Evolutionary conservation across 2,113 vertebrate genomes (phyloP), one percentile per base, ranked within the genome.

Genomic region (Muntiacus muntjak): DNA sequence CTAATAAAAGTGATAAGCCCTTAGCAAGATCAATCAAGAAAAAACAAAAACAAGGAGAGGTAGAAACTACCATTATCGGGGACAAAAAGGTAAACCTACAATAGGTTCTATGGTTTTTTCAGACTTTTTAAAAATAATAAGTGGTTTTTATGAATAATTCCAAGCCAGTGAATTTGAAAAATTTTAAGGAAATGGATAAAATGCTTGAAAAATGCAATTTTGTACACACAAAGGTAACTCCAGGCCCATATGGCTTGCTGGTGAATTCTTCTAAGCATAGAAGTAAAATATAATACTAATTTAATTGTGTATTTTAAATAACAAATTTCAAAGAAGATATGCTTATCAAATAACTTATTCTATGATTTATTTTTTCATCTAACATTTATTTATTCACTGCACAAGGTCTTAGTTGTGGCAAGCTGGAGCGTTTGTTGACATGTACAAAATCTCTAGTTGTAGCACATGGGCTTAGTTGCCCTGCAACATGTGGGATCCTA

Each of bases 381-480:
- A 74, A 43, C 36, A 43, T 43, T 74, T 74, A 74, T 74, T 14
- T 74, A 43, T 23, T 43, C 19, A 74, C 71, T 74, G 36, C 36
- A 43, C 36, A 23, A 43, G 2, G 21, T 74, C 71, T 74, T 25
- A 40, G n/a, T 12, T 74, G 10, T 74, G 71, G 71, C 71, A 43
- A 14, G 6, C 25, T 21, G 21, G 21, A 74, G 21, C 5, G 0
- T 74, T 74, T 74, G 36, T 3, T 74, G 11, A 40, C 36, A 7
- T 43, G 71, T 43, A 43, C 71, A 74, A 25, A 25, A 21, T 43
- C 67, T 40, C 36, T 25, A 12, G 11, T 74, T 74, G 6, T 43
- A 10, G 71, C 71, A 74, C 71, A 43, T 43, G 71, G 36, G 36
- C 71, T 74, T 74, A 74, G 36, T 74, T 25, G 11, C 71, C 36